Evolutionary conservation across 2,888 invertebrate genomes (phyloP).

Genomic region (Smittia aterrima): DNA sequence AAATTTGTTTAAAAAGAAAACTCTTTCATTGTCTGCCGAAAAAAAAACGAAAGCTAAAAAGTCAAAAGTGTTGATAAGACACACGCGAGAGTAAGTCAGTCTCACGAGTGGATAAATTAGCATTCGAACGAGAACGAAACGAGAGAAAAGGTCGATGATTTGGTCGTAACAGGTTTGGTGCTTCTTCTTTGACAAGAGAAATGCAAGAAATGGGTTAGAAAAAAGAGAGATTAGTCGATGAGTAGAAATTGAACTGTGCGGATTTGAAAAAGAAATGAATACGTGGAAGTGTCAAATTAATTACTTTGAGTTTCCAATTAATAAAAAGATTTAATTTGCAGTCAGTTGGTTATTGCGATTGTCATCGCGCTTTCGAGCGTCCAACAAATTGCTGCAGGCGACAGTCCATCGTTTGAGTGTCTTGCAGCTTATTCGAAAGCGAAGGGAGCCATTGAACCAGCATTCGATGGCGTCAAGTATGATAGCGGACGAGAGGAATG

Average conservation of each 20-base stretch:
- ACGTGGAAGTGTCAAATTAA: background rate
- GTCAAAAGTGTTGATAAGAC: background rate
- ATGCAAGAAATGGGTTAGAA: slow-evolving; percentile 30
- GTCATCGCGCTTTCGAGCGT: background rate
- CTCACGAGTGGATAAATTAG: background rate
- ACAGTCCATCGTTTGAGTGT: slow-evolving; percentile 30
- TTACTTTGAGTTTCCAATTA: background rate
- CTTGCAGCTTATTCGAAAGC: slow-evolving; percentile 29
- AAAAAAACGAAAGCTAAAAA: background rate
- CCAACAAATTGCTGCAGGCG: background rate
- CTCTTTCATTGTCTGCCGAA: background rate
- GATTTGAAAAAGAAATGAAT: slow-evolving; percentile 5
- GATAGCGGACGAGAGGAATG: slow-evolving; percentile 5
- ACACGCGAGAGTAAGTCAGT: background rate
- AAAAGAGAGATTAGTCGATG: slow-evolving; percentile 13
- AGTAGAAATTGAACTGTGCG: slow-evolving; percentile 3
- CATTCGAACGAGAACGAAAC: background rate
- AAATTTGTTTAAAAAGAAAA: background rate
- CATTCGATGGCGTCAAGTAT: slow-evolving; percentile 15
- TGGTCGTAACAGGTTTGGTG: slow-evolving; percentile 22
- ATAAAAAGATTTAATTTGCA: background rate
- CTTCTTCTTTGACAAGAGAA: background rate
- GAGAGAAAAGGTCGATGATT: slow-evolving; percentile 36
- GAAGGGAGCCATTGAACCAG: slow-evolving; percentile 29
- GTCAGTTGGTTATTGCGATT: background rate